Base-by-base conservation (phyloP, 2,113 vertebrate species). In the Ginglymostoma cirratum region DNA sequence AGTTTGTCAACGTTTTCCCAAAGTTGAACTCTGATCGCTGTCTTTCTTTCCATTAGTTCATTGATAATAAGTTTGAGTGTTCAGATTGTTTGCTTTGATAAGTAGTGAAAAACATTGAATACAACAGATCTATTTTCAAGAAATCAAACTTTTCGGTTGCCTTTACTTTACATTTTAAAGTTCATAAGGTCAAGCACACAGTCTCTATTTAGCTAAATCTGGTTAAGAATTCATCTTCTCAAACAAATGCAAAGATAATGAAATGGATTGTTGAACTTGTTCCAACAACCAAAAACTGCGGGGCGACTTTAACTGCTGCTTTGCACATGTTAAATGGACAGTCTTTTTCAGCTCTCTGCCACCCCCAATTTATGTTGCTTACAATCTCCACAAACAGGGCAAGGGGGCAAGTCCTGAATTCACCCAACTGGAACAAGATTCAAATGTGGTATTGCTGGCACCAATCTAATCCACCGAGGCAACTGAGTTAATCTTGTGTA, bases 21-120 rank as follows among this genome's bases (percentile, higher is more conserved):
- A 97, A 98, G 98, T 98, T 98, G 98, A 97, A 98, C 98, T 98
- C 98, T 97, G 97, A 97, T 97, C 97, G 97, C 97, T 97, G 97
- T 97, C 97, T 97, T 96, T 97, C 97, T 97, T 99, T 98, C 97
- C 97, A 97, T 97, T 97, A 97, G 97, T 97, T 97, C 98, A 97
- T 96, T 89, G 96, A 96, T 98, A 97, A 97, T 96, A 97, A 97
- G 97, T 97, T 96, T 97, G 97, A 96, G 97, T 97, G 96, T 97
- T 97, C 95, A 97, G 97, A 97, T 97, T 97, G 97, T 98, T 97
- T 97, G 97, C 97, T 97, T 97, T 95, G 67, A 95, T 97, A 97
- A 98, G 98, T 97, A 98, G 97, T 97, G 97, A 97, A 97, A 97
- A 97, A 97, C 97, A 23, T 67, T 10, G 45, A 76, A 72, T 12